Conservation (phyloP, 2,797 vertebrate genomes). For the Hozukius guyotensis region DNA sequence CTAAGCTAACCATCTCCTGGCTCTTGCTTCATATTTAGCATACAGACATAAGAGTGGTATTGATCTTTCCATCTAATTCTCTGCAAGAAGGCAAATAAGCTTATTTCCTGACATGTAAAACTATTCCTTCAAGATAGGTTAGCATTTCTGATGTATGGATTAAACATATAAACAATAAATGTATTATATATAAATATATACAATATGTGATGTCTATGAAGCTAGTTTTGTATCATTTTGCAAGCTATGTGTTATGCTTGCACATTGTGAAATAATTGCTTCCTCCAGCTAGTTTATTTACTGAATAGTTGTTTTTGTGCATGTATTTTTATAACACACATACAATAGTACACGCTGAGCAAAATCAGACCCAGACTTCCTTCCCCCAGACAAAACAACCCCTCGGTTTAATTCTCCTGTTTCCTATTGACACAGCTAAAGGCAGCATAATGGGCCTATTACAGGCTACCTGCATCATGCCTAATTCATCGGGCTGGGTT, state of each 20-base stretch:
- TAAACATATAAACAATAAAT: neutral
- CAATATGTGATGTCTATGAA: neutral
- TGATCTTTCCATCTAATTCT: neutral
- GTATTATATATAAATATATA: neutral
- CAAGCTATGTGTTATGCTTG: neutral
- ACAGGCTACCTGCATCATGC: constrained; percentile 77
- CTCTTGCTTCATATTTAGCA: neutral
- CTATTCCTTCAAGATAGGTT: neutral
- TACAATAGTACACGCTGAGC: neutral
- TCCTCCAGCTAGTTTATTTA: neutral
- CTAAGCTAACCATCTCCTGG: neutral
- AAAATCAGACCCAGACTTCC: constrained; percentile 21
- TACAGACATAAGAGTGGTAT: neutral
- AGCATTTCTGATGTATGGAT: neutral
- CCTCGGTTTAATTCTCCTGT: constrained; percentile 50
- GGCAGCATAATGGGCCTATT: constrained; percentile 74
- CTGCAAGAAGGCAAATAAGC: neutral
- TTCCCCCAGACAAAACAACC: constrained; percentile 41
- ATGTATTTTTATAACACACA: neutral
- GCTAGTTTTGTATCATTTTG: neutral
- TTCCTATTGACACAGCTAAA: constrained; percentile 72
- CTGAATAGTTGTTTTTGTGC: neutral
- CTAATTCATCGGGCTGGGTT: constrained; percentile 76
- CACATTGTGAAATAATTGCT: neutral
- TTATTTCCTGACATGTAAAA: neutral